Evolutionary conservation across 2,888 invertebrate genomes (phyloP), one percentile per base, ranked within the genome.

Genomic region (Erannis defoliaria): DNA sequence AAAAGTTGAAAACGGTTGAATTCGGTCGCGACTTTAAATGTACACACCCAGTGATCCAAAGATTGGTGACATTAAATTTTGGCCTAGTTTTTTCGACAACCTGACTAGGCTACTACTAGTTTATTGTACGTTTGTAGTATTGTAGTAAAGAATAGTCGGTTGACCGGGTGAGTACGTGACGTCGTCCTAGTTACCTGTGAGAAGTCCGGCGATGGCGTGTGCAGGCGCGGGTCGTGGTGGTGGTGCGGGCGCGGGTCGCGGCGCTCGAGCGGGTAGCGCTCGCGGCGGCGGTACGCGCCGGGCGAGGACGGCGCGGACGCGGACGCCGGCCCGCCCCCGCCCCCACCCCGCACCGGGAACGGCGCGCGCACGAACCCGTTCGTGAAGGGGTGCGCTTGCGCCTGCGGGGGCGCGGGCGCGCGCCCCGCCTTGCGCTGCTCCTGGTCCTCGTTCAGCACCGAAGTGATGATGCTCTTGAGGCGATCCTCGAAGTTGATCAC

Each of bases 401-500:
- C 66, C 53, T 82, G 85, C 53, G 55, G 68, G 31, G 80, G 77
- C 62, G 78, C 66, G 51, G 80, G 70, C 63, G 80, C 84, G 23
- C 83, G 78, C 55, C 76, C 77, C 69, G 84, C 81, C 68, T 86
- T 86, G 6, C 85, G 75, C 70, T 86, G 85, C 74, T 86, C 85
- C 70, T 96, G 96, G 82, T 97, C 97, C 83, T 98, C 97, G 83
- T 98, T 98, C 35, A 98, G 88, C 54, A 97, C 97, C 2, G 96
- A 96, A 1, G 97, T 97, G 66, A 97, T 97, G 64, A 97, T 97
- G 80, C 96, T 97, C 88, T 97, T 97, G 42, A 97, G 93, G 23
- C 98, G 94, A 86, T 98, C 98, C 85, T 98, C 98, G 84, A 98
- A 98, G 85, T 98, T 97, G 55, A 97, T 96, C 64, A 90, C 89